phyloP scores from a whole-genome alignment of 2,797 vertebrate species.

The Mus minutoides region DNA sequence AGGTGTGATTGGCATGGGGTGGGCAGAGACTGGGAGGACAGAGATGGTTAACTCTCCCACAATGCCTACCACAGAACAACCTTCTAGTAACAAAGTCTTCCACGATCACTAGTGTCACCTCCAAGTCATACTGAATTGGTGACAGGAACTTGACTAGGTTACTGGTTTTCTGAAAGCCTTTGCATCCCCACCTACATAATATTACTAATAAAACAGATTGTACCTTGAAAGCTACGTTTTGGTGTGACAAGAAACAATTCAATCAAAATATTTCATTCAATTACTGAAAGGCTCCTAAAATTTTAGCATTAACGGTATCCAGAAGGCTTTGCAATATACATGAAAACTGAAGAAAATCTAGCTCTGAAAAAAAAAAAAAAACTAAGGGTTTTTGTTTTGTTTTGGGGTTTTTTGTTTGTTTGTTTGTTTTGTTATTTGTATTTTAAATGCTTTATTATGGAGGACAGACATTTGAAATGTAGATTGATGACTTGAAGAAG shows the following conservation, averaged over 20 bases:
- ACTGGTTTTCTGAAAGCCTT: neutral
- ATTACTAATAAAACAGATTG: neutral
- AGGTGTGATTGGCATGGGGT: neutral
- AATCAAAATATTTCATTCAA: neutral
- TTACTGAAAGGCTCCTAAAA: neutral
- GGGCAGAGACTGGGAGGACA: no score
- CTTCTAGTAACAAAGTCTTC: neutral
- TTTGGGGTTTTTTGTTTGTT: no score
- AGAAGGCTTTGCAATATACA: neutral
- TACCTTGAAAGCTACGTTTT: neutral
- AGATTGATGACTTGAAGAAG: neutral
- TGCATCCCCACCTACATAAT: neutral
- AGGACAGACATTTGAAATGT: neutral
- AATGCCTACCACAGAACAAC: no score
- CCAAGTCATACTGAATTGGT: neutral
- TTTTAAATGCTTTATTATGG: neutral
- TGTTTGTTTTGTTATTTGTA: neutral
- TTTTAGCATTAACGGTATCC: neutral
- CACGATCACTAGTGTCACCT: neutral
- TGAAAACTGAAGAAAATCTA: neutral
- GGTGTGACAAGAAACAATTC: neutral
- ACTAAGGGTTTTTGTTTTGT: neutral
- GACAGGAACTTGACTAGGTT: neutral
- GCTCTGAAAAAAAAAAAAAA: neutral
- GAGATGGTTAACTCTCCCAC: neutral